phyloP scores from a whole-genome alignment of 2,113 vertebrate genomes.

The Anser cygnoides region DNA sequence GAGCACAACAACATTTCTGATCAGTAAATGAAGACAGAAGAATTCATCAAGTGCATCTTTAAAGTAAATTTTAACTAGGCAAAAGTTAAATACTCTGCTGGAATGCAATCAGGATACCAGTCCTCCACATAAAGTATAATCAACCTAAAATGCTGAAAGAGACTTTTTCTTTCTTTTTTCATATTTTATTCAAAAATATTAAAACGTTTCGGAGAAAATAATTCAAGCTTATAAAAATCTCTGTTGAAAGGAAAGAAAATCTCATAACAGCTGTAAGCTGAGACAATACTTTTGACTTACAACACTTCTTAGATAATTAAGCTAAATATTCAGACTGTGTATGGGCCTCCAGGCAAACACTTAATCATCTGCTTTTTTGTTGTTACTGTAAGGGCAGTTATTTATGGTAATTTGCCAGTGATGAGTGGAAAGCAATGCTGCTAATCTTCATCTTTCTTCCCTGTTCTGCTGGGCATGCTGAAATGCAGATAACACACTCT shows the following conservation, averaged over 20 bases:
- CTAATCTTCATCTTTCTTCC: constrained; percentile 14
- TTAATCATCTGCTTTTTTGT: constrained; percentile 25
- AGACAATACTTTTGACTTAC: constrained; percentile 9
- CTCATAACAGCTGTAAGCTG: neutral
- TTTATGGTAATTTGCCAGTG: constrained; percentile 49
- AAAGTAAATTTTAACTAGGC: neutral
- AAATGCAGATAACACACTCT: neutral
- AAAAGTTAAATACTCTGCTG: neutral
- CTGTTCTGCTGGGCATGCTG: neutral
- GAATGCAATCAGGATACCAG: neutral
- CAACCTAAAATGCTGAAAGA: neutral
- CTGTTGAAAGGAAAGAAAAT: neutral
- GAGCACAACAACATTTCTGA: neutral
- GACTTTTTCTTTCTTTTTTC: neutral
- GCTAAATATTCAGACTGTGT: constrained; percentile 44
- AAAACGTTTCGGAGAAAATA: neutral
- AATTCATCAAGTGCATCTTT: neutral
- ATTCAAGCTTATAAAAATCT: neutral
- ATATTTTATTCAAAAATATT: neutral
- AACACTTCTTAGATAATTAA: constrained; percentile 53
- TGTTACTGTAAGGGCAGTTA: neutral
- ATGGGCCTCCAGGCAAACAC: constrained; percentile 30
- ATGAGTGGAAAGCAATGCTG: constrained; percentile 24
- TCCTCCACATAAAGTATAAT: neutral
- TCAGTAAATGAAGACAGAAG: neutral